These are phyloP conservation scores for Ceratotherium simum DNA, from an alignment of 2,113 vertebrate species.

Conservation along the genomic window DNA sequence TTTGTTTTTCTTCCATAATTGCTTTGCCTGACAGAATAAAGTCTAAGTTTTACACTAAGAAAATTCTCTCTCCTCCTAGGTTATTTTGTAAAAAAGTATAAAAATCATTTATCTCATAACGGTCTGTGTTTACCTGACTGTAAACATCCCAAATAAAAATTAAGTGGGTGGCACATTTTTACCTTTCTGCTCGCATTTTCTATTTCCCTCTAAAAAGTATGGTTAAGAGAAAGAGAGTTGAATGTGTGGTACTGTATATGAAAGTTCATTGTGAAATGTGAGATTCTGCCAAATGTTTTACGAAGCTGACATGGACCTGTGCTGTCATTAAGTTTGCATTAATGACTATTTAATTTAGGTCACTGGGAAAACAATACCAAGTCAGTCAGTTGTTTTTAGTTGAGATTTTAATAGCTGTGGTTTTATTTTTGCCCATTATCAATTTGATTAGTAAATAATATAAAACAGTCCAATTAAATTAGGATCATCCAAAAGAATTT, in stretches of 20 bases:
- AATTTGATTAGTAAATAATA: constrained; percentile 9
- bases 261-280: not conserved
- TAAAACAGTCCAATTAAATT: not conserved
- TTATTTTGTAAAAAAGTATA: constrained; percentile 58
- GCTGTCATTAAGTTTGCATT: not conserved
- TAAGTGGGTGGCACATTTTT: not conserved
- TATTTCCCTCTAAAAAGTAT: not conserved
- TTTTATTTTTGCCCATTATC: not conserved
- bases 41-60: constrained; percentile 62
- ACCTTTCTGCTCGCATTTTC: not conserved
- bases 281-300: not conserved
- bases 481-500: not conserved
- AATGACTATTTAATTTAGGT: not conserved
- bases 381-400: not conserved
- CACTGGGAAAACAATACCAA: not conserved
- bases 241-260: not conserved
- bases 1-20: constrained; percentile 74
- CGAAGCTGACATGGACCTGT: not conserved
- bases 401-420: not conserved
- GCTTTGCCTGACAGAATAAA: constrained; percentile 73
- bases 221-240: not conserved
- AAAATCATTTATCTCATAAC: constrained; percentile 36
- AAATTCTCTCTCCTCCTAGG: constrained; percentile 52
- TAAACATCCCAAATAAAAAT: constrained; percentile 21
- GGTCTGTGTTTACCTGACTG: constrained; percentile 47